These are phyloP conservation scores for Campoletis raptor DNA, from an alignment of 2,888 invertebrate species.

Conservation along the genomic window DNA sequence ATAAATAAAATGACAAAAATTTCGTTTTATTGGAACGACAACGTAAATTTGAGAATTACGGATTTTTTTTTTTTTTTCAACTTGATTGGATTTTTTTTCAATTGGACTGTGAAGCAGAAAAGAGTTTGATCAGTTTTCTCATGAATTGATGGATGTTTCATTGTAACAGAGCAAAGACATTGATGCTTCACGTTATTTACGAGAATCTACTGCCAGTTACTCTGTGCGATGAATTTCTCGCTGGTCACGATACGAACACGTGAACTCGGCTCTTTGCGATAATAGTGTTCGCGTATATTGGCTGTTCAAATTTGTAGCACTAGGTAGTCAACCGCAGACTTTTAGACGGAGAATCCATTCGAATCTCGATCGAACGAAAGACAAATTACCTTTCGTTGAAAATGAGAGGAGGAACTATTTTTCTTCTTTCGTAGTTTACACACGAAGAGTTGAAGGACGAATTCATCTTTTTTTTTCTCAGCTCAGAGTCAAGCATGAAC, in stretches of 20 bases:
- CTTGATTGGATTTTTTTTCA: neutral
- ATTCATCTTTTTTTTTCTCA: neutral
- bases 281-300: conserved; percentile 1
- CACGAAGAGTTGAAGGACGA: neutral
- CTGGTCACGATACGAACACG: conserved; percentile 55
- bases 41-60: neutral
- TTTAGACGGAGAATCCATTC: neutral
- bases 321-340: neutral
- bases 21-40: neutral
- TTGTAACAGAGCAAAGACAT: neutral
- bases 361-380: conserved; percentile 35
- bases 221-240: conserved; percentile 34
- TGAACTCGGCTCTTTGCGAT: conserved; percentile 38
- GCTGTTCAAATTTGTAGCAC: neutral
- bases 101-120: neutral
- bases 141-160: neutral
- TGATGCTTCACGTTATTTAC: conserved; percentile 19
- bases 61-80: neutral
- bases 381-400: neutral
- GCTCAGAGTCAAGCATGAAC: neutral
- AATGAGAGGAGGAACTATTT: neutral
- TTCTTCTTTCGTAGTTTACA: neutral
- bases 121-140: neutral
- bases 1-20: neutral
- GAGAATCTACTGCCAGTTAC: conserved; percentile 29